Evolutionary conservation across 2,113 vertebrate species (phyloP).

Genomic region (Todiramphus chloris): DNA sequence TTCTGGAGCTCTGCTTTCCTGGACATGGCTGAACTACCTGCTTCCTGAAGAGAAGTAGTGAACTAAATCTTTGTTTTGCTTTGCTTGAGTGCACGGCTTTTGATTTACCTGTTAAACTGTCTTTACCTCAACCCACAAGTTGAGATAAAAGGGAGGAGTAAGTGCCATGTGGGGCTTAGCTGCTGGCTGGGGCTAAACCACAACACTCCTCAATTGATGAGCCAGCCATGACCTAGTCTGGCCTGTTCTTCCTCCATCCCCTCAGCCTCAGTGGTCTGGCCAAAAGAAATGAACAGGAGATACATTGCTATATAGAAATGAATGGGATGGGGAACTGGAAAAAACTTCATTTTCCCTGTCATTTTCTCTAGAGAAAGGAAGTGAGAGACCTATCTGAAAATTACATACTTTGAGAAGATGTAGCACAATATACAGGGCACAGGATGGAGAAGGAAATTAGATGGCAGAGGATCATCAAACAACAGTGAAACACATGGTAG

Average conservation of each 20-base stretch:
- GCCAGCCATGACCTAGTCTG: not conserved
- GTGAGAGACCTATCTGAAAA: not conserved
- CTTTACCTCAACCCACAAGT: not conserved
- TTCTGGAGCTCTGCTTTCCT: not conserved
- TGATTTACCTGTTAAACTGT: not conserved
- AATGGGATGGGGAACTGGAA: not conserved
- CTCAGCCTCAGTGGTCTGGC: not conserved
- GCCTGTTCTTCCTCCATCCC: not conserved
- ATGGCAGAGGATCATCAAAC: not conserved
- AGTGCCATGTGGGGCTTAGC: not conserved
- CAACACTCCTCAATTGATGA: not conserved
- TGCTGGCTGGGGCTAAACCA: not conserved
- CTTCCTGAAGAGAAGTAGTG: not conserved
- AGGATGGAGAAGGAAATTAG: not conserved
- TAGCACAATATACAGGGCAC: not conserved
- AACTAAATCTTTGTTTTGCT: not conserved
- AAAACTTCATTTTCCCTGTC: not conserved
- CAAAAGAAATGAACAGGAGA: not conserved
- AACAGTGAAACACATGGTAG: not conserved
- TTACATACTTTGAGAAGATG: fast-evolving
- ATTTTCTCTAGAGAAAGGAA: not conserved
- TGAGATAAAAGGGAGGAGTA: no score
- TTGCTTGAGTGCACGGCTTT: not conserved
- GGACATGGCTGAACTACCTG: not conserved
- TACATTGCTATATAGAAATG: not conserved